Base-by-base conservation (phyloP, 2,113 vertebrate species). In the Hoplias malabaricus region DNA sequence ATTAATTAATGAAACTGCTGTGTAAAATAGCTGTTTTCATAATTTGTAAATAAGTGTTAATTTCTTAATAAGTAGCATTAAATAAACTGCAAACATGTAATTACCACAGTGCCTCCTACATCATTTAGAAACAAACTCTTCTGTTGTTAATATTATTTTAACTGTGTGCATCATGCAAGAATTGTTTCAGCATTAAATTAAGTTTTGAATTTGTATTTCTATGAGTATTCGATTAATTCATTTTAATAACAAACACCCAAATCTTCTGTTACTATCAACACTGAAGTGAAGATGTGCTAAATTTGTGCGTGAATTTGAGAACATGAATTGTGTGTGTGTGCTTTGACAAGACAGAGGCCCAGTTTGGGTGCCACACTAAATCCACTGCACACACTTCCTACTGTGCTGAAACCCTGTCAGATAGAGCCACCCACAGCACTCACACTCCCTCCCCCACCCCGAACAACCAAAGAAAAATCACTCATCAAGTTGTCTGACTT, bases 301-400 rank as follows among this genome's bases (percentile, higher is more conserved):
- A n/a, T 3, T 29, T 48, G 27, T 56, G n/a, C 40, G 4, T 66
- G 50, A 1, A 13, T 65, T 42, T 38, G 13, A 31, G 12, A 21
- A 36, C 27, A 11, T 62, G 12, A 27, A 42, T 10, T 38, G 53
- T 16, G 25, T 54, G 43, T 61, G 70, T 14, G 25, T 70, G 13
- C 19, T 69, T 9, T 13, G 36, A 59, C n/a, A 33, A 70, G 77
- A 5, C 29, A 53, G 33, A 69, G 65, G 27, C 62, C 48, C 56
- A 54, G 53, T 78, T 21, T 62, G 78, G 33, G 59, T 79, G 40
- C 65, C 63, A 65, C 29, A 42, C 80, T 84, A 80, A 80, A 77
- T 80, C 42, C 54, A 53, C 77, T 61, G 61, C 71, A 69, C 71
- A 68, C 14, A 75, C 84, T 88, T 92, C 88, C 90, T 89, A 69